These are phyloP conservation scores for Amphimallon solstitiale DNA, from an alignment of 2,888 invertebrate genomes.

Conservation along the genomic window DNA sequence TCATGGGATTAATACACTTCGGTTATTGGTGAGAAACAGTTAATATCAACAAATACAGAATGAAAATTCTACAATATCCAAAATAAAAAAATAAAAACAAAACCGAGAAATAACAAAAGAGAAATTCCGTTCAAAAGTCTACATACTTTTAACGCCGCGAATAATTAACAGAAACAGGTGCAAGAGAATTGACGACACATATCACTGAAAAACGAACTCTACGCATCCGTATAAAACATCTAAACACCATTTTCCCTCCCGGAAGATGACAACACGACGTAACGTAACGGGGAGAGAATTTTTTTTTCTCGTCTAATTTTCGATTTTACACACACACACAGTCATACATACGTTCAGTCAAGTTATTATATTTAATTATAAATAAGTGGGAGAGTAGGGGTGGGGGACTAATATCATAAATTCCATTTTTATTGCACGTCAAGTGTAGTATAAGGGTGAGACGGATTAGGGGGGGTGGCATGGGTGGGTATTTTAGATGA, in stretches of 20 bases:
- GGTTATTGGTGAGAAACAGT: constrained; percentile 11
- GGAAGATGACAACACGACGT: neutral
- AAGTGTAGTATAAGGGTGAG: neutral
- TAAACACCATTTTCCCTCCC: neutral
- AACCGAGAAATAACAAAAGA: too few relatives aligned
- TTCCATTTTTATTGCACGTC: constrained; percentile 36
- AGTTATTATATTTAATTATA: too few relatives aligned
- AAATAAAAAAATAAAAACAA: neutral
- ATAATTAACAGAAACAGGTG: constrained; percentile 36
- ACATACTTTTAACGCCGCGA: neutral
- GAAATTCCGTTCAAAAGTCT: neutral
- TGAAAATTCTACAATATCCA: too few relatives aligned
- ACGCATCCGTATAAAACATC: neutral
- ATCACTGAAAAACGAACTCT: constrained; percentile 7
- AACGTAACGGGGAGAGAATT: neutral
- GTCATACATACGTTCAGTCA: too few relatives aligned
- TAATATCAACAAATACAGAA: neutral
- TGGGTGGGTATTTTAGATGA: constrained; percentile 63
- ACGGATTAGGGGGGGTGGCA: too few relatives aligned
- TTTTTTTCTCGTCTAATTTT: too few relatives aligned
- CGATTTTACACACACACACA: too few relatives aligned
- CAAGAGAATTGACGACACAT: constrained; percentile 44
- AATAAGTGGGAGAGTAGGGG: too few relatives aligned
- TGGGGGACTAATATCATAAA: constrained; percentile 14
- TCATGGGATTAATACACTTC: constrained; percentile 14